These are phyloP conservation scores for Paelopatides confundens DNA, from an alignment of 53 echinoderm and acorn worm genomes.

Conservation along the genomic window DNA sequence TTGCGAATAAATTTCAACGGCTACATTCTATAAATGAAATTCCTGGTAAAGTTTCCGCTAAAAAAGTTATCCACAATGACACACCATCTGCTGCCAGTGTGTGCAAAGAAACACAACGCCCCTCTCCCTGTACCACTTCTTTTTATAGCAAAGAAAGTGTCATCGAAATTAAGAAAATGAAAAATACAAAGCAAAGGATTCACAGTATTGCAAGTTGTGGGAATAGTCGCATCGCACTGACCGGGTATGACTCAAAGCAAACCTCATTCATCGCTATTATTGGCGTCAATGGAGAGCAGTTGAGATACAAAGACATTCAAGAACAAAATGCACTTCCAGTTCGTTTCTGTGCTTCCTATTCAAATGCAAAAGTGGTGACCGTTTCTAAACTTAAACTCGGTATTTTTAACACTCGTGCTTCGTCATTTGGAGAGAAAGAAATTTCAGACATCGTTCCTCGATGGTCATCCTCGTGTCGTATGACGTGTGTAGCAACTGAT, in stretches of 20 bases:
- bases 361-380: neutral
- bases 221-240: neutral
- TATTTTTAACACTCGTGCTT: neutral
- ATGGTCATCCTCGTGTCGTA: neutral
- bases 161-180: neutral
- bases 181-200: neutral
- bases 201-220: neutral
- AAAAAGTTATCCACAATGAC: too few species aligned
- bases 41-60: too few species aligned
- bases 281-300: neutral
- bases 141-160: neutral
- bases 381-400: neutral
- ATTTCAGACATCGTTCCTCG: neutral
- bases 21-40: too few species aligned
- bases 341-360: neutral
- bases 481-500: neutral
- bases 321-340: neutral
- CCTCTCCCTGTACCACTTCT: neutral
- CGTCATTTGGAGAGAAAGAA: neutral
- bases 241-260: neutral
- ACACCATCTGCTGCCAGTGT: too few species aligned
- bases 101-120: too few species aligned
- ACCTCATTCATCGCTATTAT: neutral
- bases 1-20: neutral
- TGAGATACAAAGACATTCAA: neutral